Evolutionary conservation across 1,140 invertebrate species (phyloP), one percentile per base, ranked within the genome.

Genomic region (Heliconius congener): DNA sequence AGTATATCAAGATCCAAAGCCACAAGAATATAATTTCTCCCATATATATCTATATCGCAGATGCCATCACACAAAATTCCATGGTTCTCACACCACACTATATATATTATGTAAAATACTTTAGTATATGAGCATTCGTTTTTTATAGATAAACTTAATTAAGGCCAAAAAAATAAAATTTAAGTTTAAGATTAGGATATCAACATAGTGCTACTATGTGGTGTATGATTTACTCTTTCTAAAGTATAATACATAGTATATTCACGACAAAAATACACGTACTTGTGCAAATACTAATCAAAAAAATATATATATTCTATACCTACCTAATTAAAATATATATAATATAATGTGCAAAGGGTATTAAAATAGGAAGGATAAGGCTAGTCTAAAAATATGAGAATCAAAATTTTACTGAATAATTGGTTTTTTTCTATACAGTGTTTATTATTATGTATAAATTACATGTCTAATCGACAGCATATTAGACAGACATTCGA

Each of bases 1-100:
- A 81, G 75, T 76, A 79, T 57, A 76, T 66, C 23, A 66, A 71
- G 60, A 55, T 57, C 39, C 23, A 81, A 76, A 79, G 70, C 76
- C 60, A 77, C 52, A 81, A 81, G 77, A 78, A 73, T 78, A 76
- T 57, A 76, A 52, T 76, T 39, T 76, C 42, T 81, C 60, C 37
- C 77, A 76, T 55, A 77, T 72, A 76, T 66, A 79, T 34, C 73
- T 78, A 81, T 81, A 81, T 81, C 80, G 80, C 80, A 81, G 77
- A 27, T 76, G 73, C 19, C 60, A 81, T 81, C 80, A 81, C 80
- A 73, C 39, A 34, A 30, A 55, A 74, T 37, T 75, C 23, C 74
- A 57, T 39, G 13, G 4, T 8, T 34, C 37, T 34, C 52, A 60
- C 30, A 0, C 74, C 30, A 71, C 11, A 66, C 34, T 30, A 46